Percentiles rank a stretch among this genome's conserved stretches.
phyloP scores from a whole-genome alignment of 2,797 vertebrate genomes.

The Euthynnus affinis region DNA sequence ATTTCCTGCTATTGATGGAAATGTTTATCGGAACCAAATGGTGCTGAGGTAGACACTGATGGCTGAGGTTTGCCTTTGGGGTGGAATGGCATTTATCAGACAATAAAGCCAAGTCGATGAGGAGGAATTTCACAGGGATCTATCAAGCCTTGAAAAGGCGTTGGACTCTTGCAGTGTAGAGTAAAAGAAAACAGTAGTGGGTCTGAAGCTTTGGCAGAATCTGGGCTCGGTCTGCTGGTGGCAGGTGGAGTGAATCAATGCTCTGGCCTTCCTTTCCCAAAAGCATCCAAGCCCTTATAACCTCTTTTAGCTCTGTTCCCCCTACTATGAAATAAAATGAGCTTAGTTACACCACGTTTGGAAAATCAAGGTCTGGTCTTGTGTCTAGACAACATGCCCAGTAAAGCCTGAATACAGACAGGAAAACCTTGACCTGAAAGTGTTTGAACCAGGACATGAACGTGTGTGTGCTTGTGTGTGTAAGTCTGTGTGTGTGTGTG shows the following conservation, averaged over 20 bases:
- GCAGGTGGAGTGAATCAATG: slow-evolving; percentile 69
- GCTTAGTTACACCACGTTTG: slow-evolving; percentile 17
- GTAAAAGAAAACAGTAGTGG: slow-evolving; percentile 72
- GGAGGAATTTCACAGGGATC: slow-evolving; percentile 71
- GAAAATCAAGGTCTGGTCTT: slow-evolving; percentile 35
- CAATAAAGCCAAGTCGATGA: slow-evolving; percentile 57
- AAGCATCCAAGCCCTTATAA: slow-evolving; percentile 38
- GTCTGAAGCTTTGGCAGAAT: slow-evolving; percentile 64
- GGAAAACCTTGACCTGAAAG: slow-evolving; percentile 36
- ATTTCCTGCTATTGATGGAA: slow-evolving; percentile 37
- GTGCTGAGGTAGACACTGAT: slow-evolving; percentile 42
- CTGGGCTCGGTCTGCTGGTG: slow-evolving; percentile 48
- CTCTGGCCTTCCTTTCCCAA: slow-evolving; percentile 33
- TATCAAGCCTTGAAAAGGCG: slow-evolving; percentile 59
- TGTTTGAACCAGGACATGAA: neutral
- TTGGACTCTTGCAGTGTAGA: slow-evolving; percentile 43
- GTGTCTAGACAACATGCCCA: slow-evolving; percentile 18
- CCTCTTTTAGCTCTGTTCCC: slow-evolving; percentile 27
- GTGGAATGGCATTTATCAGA: slow-evolving; percentile 63
- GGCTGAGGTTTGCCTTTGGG: slow-evolving; percentile 28
- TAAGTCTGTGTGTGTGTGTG: neutral
- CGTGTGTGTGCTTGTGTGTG: neutral
- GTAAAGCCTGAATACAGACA: slow-evolving; percentile 25
- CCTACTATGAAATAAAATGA: slow-evolving; percentile 38
- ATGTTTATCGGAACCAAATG: slow-evolving; percentile 52